Evolutionary conservation across 2,113 vertebrate species (phyloP), one percentile per base, ranked within the genome.

Genomic region (Archocentrus centrarchus): DNA sequence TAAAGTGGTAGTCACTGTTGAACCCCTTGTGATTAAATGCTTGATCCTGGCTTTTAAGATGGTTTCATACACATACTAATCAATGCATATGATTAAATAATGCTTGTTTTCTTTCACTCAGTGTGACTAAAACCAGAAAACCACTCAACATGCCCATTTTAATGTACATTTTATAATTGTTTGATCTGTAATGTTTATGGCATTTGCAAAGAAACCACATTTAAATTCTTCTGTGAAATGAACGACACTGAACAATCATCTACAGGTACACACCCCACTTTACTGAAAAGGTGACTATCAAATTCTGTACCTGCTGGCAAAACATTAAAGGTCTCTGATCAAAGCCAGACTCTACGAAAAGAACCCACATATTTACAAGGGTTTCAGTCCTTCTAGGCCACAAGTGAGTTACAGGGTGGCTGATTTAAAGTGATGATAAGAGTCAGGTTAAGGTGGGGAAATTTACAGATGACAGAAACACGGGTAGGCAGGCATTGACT

Each of bases 361-460:
- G 24, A 91, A 88, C 82, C 84, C 76, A 81, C 77, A 73, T 17
- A 55, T 3, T 22, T 1, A 14, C 22, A 10, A 39, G 9, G 37
- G 37, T 79, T 79, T 88, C n/a, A 64, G 18, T 63, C 75, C 8
- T n/a, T 2, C 2, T 11, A 24, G 44, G 6, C 30, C 60, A 47
- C 83, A 75, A 22, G 6, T 32, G 20, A 50, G 15, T 73, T 39
- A 41, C 59, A 68, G 61, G 79, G 24, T 77, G 0, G 5, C 86
- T 86, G 92, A 93, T 93, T 75, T 2, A 18, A 18, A 13, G 20
- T 73, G 59, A 73, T 68, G 93, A 94, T 94, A 94, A 92, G 68
- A 53, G 44, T 13, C 47, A 55, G 24, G 47, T 73, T 9, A 80
- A 87, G 81, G 77, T 58, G 85, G 91, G 93, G 92, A 88, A 91